Base-by-base conservation (phyloP, 2,797 vertebrate species). In the Glyptemys insculpta region DNA sequence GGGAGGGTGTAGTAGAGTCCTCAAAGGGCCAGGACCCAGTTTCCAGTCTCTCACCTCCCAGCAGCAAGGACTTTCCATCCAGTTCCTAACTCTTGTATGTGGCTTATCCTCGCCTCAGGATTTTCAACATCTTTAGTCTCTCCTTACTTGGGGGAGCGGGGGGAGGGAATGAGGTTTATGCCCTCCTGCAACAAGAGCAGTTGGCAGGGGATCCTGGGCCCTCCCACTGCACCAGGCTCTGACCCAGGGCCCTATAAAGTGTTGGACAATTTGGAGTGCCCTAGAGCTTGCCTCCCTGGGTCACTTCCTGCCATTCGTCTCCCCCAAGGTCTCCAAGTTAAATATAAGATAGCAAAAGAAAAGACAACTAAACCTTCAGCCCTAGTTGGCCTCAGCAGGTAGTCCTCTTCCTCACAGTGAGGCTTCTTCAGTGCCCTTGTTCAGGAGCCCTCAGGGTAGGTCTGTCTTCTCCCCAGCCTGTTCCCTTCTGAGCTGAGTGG, bases 61-160 rank as follows among this genome's bases (percentile, higher is more conserved):
- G 31, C 31, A 62, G 31, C 59, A 62, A 62, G 59, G 59, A 62
- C 31, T 34, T 62, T 62, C 59, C 31, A 16, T 8, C 59, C 59
- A 16, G 31, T 62, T 62, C 59, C 31, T 34, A 62, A n/a, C 31
- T 16, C 31, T 62, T 62, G 59, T 34, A 62, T 9, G 29, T 62
- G 59, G 31, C 59, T 62, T 34, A 62, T 34, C 59, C 59, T 62
- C 31, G 8, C 15, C 31, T 62, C 59, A 62, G 59, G 31, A 15
- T 62, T 62, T 62, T 62, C 31, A 62, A 16, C 59, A 62, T 34
- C 59, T 16, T 34, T 62, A 62, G 6, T 34, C 6, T 34, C 59
- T 34, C 59, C 2, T 34, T 62, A 62, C 6, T 34, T 4, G 59
- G 31, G 14, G 14, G 4, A 0, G 8, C 2, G 8, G 15, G 59